Conservation (phyloP, 1,140 invertebrate genomes). For the Probaryconus sp. region DNA sequence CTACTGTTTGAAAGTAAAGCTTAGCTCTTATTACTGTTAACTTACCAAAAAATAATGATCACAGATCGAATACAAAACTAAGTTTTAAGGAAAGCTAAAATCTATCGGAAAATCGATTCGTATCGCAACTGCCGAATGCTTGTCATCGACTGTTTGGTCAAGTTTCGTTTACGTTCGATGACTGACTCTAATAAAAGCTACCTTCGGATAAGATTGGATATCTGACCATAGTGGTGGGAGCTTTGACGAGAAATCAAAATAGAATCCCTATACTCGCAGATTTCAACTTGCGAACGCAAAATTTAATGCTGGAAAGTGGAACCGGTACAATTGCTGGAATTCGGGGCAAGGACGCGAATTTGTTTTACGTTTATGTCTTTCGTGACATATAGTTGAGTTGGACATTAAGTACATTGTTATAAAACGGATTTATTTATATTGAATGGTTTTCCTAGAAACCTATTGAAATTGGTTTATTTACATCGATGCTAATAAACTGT, state of each 20-base stretch:
- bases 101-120: constrained; percentile 9
- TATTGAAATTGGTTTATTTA: no score
- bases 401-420: constrained; percentile 39
- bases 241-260: constrained; percentile 60
- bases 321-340: constrained; percentile 46
- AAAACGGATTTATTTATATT: no score
- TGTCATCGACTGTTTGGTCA: constrained; percentile 62
- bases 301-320: constrained; percentile 38
- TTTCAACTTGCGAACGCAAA: constrained; percentile 20
- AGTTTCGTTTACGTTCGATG: constrained; percentile 70
- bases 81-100: no score
- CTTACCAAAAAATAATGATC: no score
- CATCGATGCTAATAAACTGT: no score
- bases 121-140: constrained; percentile 43
- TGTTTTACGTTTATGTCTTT: constrained; percentile 37
- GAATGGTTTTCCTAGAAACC: no score
- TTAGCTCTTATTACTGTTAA: no score
- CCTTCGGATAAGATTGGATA: constrained; percentile 57
- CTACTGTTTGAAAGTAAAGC: no score
- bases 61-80: no score
- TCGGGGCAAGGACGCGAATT: constrained; percentile 52
- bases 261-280: constrained; percentile 41
- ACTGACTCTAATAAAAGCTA: constrained; percentile 75
- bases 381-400: constrained; percentile 27
- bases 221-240: constrained; percentile 57